Evolutionary conservation across 2,113 vertebrate species (phyloP), one percentile per base, ranked within the genome.

Genomic region (Cichladusa arquata): DNA sequence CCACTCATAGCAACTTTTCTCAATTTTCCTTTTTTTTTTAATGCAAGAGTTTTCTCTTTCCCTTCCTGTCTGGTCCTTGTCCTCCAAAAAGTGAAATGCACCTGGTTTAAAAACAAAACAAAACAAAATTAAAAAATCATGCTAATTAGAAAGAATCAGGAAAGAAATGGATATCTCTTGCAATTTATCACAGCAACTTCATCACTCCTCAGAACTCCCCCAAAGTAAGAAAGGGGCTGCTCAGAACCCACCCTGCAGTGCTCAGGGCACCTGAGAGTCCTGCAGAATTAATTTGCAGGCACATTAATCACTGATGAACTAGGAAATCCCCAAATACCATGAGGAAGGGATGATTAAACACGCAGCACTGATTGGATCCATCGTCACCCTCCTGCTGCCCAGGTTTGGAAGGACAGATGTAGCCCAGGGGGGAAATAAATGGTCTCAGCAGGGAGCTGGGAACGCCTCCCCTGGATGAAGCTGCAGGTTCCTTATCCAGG

Each of bases 221-320:
- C 61, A 70, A 82, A 92, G 88, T 50, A 74, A 79, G 36, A 86
- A 91, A 91, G 88, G 80, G 64, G 71, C 86, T 58, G 87, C 88
- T 96, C 90, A 92, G 86, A 94, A 96, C 65, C 91, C 78, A 92
- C 92, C 90, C 69, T 2, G 19, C 19, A 2, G 23, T 33, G 34
- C 62, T 83, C 58, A 95, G 95, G 89, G 91, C 69, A 61, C 47
- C 2, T 50, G 1, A 12, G 34, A 92, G 91, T 74, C 82, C 92
- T 78, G 76, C 71, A 90, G 95, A 95, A 97, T 92, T 96, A 95
- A 98, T 97, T 97, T 92, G 76, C 80, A 84, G 95, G 87, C 94
- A 61, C 51, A 73, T 93, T 92, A 96, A 95, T 95, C 97, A 95
- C 94, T 96, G 94, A 96, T 97, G 95, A 96, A 97, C 95, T 88